A percentile compares a stretch with the other conserved stretches of the same genome.
Conservation (phyloP, 1,140 invertebrate genomes). For the Anastrepha obliqua region DNA sequence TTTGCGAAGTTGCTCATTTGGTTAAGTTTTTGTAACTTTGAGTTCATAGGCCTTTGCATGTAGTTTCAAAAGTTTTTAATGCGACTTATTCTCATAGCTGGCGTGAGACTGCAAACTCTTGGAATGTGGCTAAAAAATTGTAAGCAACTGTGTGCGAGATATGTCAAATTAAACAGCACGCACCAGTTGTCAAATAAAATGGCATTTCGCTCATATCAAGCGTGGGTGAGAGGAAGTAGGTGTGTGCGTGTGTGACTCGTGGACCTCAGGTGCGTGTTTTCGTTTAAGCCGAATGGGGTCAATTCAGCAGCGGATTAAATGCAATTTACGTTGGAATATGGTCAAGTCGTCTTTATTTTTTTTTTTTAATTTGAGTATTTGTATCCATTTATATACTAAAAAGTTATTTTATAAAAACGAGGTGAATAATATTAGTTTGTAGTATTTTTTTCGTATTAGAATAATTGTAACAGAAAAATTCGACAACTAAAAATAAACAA, state of each 20-base stretch:
- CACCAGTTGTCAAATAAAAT: conserved; percentile 40
- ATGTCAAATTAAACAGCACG: conserved; percentile 29
- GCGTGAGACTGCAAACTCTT: background rate
- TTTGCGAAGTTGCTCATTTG: background rate
- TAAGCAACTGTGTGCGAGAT: background rate
- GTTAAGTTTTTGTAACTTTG: background rate
- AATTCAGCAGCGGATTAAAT: conserved; percentile 2
- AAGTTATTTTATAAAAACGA: too few species aligned
- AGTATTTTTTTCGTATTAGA: too few species aligned
- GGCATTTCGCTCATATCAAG: background rate
- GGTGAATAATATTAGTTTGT: too few species aligned
- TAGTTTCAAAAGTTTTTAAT: background rate
- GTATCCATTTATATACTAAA: too few species aligned
- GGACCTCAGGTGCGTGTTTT: background rate
- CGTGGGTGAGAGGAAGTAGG: background rate
- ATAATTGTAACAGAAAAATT: too few species aligned
- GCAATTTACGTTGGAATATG: background rate
- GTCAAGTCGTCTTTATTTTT: too few species aligned
- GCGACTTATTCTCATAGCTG: background rate
- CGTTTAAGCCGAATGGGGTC: background rate
- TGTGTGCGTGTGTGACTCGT: background rate
- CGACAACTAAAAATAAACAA: too few species aligned
- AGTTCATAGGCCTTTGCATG: background rate
- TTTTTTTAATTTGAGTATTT: too few species aligned
- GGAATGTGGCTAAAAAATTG: background rate